Evolutionary conservation across 2,888 invertebrate genomes (phyloP), one percentile per base, ranked within the genome.

Genomic region (Acleris cristana): DNA sequence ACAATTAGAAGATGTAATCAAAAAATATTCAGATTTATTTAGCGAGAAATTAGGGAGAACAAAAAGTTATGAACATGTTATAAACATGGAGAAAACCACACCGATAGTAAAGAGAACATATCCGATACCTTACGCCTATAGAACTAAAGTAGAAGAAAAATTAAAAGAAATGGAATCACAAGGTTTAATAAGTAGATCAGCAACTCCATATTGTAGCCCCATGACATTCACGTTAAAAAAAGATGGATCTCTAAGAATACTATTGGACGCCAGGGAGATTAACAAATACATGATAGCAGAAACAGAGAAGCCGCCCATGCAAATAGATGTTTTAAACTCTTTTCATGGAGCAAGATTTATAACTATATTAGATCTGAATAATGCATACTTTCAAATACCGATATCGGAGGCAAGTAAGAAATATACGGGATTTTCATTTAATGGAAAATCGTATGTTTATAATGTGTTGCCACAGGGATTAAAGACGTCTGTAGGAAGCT

Each of bases 401-500:
- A 54, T 73, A 23, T 51, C 60, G 0, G 19, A 61, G 12, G 23
- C 66, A 8, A 68, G 68, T 18, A 66, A 49, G 6, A 70, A 71
- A 10, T 72, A 70, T 48, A 73, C 72, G 0, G 72, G 73, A 0
- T 71, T 71, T 30, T 45, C 64, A 2, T 70, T 72, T 55, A 66
- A 57, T 48, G 66, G 70, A 3, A 68, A 69, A 40, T 70, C 72
- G 0, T 71, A 68, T 23, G 68, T 71, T 0, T 74, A 73, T 30
- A 69, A 72, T 52, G 73, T 73, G 0, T 54, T 72, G 23, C 73
- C 73, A 3, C 75, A 75, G 23, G 75, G 75, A 0, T 34, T 73
- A 5, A 75, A 75, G 51, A 73, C 73, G 0, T 70, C 71, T 0
- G 77, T 78, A 0, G 75, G 73, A 0, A 72, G 72, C 44, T 78